Evolutionary conservation across 2,888 invertebrate species (phyloP), one percentile per base, ranked within the genome.

Genomic region (Harpagoxenus sublaevis): DNA sequence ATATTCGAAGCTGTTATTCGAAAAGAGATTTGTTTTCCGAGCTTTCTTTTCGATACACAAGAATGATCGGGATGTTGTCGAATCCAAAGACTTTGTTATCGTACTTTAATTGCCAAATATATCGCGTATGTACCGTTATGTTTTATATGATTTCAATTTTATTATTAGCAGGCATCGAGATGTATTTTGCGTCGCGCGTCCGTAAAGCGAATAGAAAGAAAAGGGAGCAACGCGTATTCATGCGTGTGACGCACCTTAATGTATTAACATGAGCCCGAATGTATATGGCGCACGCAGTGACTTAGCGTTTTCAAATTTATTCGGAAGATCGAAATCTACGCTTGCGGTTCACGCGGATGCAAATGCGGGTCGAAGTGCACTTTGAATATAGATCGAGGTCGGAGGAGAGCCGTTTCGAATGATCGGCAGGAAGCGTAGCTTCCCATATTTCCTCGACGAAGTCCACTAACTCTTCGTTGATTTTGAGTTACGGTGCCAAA

Each of bases 321-420:
- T 91, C 92, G 85, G 71, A 75, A 89, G 92, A 92, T 92, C 87
- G 88, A 87, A 89, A 91, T 93, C 91, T 90, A 82, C 62, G 81
- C 74, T 86, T 83, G 23, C 68, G 81, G 77, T 73, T 70, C 68
- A 15, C 79, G 73, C 75, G 81, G 88, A 93, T 94, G 92, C 89
- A 93, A 94, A 93, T 86, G 83, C 81, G 85, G 91, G 90, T 93
- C 90, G 86, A 86, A 88, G 88, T 88, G 88, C 92, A 90, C 89
- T 81, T 81, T 92, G 93, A 93, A 94, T 94, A 92, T 93, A 92
- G 89, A 94, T 92, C 90, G 91, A 92, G 91, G 92, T 92, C 84
- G 88, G 79, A 86, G 55, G 79, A 62, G 78, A 81, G 8, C 45
- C 55, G 39, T 74, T n/a, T 78, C 48, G 70, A 66, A 78, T 70